Evolutionary conservation across 1,140 invertebrate genomes (phyloP).

Genomic region (Saccostrea echinata): DNA sequence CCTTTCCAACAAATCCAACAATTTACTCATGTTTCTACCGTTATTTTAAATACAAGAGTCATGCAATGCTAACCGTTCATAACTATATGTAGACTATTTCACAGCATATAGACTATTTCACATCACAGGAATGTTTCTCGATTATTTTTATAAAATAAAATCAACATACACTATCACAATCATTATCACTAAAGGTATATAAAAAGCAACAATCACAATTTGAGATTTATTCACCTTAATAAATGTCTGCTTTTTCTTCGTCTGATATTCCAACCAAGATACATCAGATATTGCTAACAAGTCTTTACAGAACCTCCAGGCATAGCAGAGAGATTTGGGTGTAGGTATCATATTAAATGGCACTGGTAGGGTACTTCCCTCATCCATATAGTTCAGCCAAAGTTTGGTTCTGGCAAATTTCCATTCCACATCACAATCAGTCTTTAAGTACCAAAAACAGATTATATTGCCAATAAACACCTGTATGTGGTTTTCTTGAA

Average conservation of each 20-base stretch:
- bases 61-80: too few species aligned
- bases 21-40: too few species aligned
- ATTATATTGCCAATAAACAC: too few species aligned
- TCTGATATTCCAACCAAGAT: slow-evolving; percentile 64
- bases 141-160: too few species aligned
- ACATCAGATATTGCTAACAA: slow-evolving; percentile 61
- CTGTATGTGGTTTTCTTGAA: too few species aligned
- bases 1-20: slow-evolving; percentile 71
- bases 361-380: slow-evolving; percentile 91
- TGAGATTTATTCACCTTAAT: slow-evolving; percentile 71
- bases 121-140: too few species aligned
- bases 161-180: background rate
- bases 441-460: slow-evolving; percentile 80
- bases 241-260: slow-evolving; percentile 74
- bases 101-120: too few species aligned
- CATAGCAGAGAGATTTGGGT: slow-evolving; percentile 81
- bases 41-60: too few species aligned
- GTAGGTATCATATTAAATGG: slow-evolving; percentile 96
- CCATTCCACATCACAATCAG: slow-evolving; percentile 94
- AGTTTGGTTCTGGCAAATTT: slow-evolving; percentile 94
- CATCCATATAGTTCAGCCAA: slow-evolving; percentile 97
- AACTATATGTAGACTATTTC: too few species aligned
- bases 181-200: background rate
- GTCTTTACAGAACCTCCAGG: slow-evolving; percentile 68
- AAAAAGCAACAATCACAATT: background rate